Conservation (phyloP, 2,113 vertebrate species). For the Acanthochromis polyacanthus region DNA sequence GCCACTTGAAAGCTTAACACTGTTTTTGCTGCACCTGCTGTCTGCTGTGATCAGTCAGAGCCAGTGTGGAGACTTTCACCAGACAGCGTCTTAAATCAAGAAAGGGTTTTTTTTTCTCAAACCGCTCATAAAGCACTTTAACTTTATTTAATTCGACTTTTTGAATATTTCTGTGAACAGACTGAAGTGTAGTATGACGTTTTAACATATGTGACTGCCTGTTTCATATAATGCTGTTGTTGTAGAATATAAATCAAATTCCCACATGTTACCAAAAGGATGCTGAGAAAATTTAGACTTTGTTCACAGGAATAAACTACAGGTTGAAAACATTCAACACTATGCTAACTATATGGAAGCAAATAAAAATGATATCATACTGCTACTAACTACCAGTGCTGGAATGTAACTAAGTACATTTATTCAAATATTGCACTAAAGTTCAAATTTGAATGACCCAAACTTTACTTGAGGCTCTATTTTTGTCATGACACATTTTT, state of each 20-base stretch:
- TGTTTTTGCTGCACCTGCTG: conserved; percentile 7
- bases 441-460: no score
- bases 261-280: neutral
- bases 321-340: neutral
- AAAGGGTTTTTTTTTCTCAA: neutral
- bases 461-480: no score
- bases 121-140: neutral
- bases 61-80: neutral
- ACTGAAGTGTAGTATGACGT: neutral
- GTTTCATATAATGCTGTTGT: neutral
- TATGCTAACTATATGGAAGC: neutral
- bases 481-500: no score
- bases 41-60: conserved; percentile 3
- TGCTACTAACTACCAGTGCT: neutral
- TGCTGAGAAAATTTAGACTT: neutral
- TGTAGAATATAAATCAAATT: neutral
- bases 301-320: neutral
- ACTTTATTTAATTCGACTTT: neutral
- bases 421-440: no score
- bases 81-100: neutral
- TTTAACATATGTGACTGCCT: neutral
- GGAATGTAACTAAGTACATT: no score
- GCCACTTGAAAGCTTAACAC: neutral
- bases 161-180: neutral
- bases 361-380: neutral